Conservation (phyloP, 1,140 invertebrate species). For the Thaumetopoea pityocampa region DNA sequence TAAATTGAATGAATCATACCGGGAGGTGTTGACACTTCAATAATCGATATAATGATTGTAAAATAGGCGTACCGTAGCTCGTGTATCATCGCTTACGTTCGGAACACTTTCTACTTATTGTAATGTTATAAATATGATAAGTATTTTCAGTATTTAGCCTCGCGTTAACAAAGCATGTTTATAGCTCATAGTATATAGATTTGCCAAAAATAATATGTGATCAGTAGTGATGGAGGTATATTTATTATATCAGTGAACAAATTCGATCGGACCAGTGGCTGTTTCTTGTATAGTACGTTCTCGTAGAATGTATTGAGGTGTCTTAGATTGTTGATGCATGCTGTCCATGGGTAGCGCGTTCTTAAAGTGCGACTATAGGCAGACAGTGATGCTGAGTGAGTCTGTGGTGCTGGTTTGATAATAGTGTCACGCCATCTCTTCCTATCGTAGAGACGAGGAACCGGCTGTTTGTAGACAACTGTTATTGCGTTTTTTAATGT, state of each 20-base stretch:
- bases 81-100: too few relatives aligned
- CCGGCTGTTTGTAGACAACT: too few relatives aligned
- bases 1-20: too few relatives aligned
- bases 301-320: slow-evolving; percentile 54
- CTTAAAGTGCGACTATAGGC: slow-evolving; percentile 30
- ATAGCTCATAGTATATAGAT: slow-evolving; percentile 52
- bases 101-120: too few relatives aligned
- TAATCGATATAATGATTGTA: too few relatives aligned
- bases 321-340: slow-evolving; percentile 70
- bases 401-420: too few relatives aligned
- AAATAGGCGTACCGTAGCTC: too few relatives aligned
- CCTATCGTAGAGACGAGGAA: too few relatives aligned
- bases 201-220: slow-evolving; percentile 69
- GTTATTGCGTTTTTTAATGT: too few relatives aligned
- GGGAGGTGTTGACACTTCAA: too few relatives aligned
- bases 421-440: too few relatives aligned
- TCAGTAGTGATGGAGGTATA: slow-evolving; percentile 50
- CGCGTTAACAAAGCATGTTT: slow-evolving; percentile 21
- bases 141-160: slow-evolving; percentile 11
- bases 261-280: slow-evolving; percentile 64
- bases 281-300: slow-evolving; percentile 65
- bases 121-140: slow-evolving; percentile 1
- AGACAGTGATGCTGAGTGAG: neutral
- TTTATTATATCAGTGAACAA: slow-evolving; percentile 41
- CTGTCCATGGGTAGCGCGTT: slow-evolving; percentile 44